phyloP scores from a whole-genome alignment of 2,113 vertebrate genomes.

The Craseonycteris thonglongyai region DNA sequence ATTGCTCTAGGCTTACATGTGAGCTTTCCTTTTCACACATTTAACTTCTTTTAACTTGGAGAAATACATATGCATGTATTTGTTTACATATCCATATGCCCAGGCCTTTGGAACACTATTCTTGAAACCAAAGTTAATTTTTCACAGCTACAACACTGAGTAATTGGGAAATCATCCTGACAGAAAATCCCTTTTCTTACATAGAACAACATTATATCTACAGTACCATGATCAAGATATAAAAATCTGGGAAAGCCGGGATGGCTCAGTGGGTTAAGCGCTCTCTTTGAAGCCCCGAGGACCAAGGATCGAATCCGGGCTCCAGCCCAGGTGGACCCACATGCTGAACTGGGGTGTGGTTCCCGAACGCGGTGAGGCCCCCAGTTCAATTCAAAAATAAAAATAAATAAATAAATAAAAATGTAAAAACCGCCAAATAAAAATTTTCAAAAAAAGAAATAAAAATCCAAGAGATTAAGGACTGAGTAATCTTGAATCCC shows the following conservation, averaged over 20 bases:
- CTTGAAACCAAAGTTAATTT: not conserved
- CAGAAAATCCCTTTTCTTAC: not conserved
- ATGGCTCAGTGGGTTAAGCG: too few species aligned
- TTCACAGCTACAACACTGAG: not conserved
- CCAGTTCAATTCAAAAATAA: too few species aligned
- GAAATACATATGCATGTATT: not conserved
- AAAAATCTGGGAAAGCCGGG: too few species aligned
- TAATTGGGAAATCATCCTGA: slow-evolving; percentile 2
- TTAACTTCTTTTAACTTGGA: not conserved
- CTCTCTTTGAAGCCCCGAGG: too few species aligned
- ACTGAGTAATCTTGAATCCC: not conserved
- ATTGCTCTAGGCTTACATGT: not conserved
- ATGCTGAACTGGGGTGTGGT: too few species aligned
- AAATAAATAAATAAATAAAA: too few species aligned
- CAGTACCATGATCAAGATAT: not conserved
- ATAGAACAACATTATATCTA: not conserved
- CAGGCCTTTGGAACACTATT: not conserved
- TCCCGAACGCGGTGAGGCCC: too few species aligned
- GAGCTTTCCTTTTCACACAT: not conserved
- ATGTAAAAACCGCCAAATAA: too few species aligned
- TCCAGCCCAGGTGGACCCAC: too few species aligned
- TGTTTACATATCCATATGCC: not conserved
- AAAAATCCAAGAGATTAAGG: not conserved
- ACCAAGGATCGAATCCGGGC: too few species aligned
- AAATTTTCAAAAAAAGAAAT: too few species aligned